Percentiles rank a stretch among this genome's conserved stretches.
Evolutionary conservation across 2,797 vertebrate species (phyloP).

Genomic region (Simalia tracyae): DNA sequence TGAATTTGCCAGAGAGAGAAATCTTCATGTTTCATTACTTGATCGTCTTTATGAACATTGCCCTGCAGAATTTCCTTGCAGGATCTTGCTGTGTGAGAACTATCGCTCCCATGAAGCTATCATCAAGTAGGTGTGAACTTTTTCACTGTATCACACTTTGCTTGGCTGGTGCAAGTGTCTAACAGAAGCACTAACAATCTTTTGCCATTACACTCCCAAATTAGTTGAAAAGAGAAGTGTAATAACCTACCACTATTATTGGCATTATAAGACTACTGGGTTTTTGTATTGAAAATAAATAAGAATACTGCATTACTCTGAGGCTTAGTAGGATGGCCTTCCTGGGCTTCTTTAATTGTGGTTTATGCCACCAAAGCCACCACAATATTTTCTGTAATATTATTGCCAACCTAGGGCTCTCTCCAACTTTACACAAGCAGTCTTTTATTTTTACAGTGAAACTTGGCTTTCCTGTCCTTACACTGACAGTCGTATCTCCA

Average conservation of each 20-base stretch:
- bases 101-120: slow-evolving; percentile 99
- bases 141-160: slow-evolving; percentile 60
- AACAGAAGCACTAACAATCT: neutral
- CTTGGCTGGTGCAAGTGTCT: slow-evolving; percentile 28
- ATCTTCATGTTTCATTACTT: slow-evolving; percentile 94
- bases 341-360: neutral
- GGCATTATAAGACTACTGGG: neutral
- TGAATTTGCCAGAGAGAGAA: slow-evolving; percentile 97
- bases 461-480: neutral
- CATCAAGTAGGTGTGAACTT: slow-evolving; percentile 96
- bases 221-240: slow-evolving; percentile 28
- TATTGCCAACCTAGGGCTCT: neutral
- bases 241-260: neutral
- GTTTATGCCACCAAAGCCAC: neutral
- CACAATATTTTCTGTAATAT: neutral
- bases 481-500: neutral
- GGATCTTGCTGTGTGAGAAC: slow-evolving; percentile 98
- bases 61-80: slow-evolving; percentile 92
- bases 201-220: slow-evolving; percentile 7
- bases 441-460: neutral
- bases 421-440: neutral
- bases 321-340: neutral
- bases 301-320: neutral
- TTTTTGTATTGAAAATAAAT: neutral
- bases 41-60: slow-evolving; percentile 99